These are phyloP conservation scores for Oligia strigilis DNA, from an alignment of 2,888 invertebrate species.

Conservation along the genomic window DNA sequence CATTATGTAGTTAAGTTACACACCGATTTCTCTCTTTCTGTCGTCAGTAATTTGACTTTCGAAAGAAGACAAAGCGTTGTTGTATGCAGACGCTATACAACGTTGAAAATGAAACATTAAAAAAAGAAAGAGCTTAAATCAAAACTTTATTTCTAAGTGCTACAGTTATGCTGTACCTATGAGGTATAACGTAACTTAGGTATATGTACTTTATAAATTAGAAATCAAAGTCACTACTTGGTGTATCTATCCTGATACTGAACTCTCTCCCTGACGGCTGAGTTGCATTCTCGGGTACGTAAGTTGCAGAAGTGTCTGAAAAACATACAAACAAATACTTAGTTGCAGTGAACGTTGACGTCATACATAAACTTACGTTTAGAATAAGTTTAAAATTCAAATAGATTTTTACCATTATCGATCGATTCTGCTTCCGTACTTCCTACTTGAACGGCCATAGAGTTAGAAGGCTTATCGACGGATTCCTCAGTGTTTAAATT, in stretches of 20 bases:
- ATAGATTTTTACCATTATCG: constrained; percentile 66
- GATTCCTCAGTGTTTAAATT: constrained; percentile 36
- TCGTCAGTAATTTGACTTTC: too few species aligned
- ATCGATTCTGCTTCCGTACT: constrained; percentile 68
- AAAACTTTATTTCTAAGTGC: constrained; percentile 39
- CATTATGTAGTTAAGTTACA: too few species aligned
- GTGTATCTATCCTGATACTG: constrained; percentile 68
- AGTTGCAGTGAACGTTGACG: neutral
- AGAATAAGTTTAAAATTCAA: constrained; percentile 31
- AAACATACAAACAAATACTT: constrained; percentile 17
- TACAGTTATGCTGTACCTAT: constrained; percentile 16
- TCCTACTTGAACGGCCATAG: constrained; percentile 77
- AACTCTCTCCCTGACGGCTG: constrained; percentile 54
- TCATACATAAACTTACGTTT: neutral
- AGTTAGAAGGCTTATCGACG: constrained; percentile 65
- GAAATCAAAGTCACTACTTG: constrained; percentile 84
- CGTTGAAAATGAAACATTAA: neutral
- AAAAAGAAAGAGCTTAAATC: neutral
- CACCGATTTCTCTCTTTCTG: too few species aligned
- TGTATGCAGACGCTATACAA: too few species aligned
- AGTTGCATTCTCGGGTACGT: constrained; percentile 69
- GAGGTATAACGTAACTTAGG: neutral
- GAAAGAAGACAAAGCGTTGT: too few species aligned
- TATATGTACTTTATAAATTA: constrained; percentile 55
- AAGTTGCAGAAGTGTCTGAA: constrained; percentile 78